Conservation (phyloP, 2,113 vertebrate species). For the Empidonax alnorum region DNA sequence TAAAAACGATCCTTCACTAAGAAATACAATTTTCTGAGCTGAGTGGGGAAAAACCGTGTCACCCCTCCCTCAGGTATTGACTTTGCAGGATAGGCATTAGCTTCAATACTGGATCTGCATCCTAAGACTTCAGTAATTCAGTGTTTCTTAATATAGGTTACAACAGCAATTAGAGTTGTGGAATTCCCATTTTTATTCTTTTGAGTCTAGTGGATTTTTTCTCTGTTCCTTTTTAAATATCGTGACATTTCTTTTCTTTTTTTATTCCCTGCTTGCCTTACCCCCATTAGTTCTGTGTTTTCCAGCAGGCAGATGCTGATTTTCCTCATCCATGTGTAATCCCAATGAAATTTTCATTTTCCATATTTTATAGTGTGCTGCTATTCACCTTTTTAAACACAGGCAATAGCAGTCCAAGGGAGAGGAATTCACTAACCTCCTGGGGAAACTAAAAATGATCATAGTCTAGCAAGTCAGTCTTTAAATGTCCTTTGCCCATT, state of each 20-base stretch:
- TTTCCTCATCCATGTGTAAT: slow-evolving; percentile 62
- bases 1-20: not conserved
- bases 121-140: not conserved
- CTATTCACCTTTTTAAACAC: slow-evolving; percentile 65
- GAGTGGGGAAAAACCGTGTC: not conserved
- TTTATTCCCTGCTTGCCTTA: not conserved
- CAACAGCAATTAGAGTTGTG: not conserved
- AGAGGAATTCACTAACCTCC: slow-evolving; percentile 61
- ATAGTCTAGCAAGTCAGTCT: slow-evolving; percentile 53
- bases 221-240: not conserved
- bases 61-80: not conserved
- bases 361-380: slow-evolving; percentile 54
- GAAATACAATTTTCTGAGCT: not conserved
- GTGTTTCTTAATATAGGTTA: not conserved
- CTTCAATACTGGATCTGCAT: not conserved
- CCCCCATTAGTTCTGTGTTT: slow-evolving; percentile 7
- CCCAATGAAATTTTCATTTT: slow-evolving; percentile 62
- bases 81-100: not conserved
- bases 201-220: not conserved
- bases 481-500: slow-evolving; percentile 59
- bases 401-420: slow-evolving; percentile 47
- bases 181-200: not conserved
- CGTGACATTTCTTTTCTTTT: not conserved
- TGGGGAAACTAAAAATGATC: slow-evolving; percentile 67
- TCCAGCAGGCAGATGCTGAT: slow-evolving; percentile 52